phyloP scores from a whole-genome alignment of 2,113 vertebrate species.

The Podarcis muralis region DNA sequence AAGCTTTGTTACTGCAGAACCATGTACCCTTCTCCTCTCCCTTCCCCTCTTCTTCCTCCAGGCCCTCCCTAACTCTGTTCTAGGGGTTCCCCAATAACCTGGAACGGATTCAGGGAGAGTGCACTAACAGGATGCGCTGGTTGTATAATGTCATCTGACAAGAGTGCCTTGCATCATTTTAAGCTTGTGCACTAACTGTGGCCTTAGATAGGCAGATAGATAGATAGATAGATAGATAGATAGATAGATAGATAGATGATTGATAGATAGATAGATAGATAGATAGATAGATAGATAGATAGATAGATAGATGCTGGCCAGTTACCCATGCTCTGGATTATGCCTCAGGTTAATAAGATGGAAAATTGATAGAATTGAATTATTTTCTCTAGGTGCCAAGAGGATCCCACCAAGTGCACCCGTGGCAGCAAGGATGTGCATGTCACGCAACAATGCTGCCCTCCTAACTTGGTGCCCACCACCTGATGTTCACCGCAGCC shows the following conservation, averaged over 20 bases:
- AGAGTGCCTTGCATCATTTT: not conserved
- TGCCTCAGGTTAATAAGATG: not conserved
- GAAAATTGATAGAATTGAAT: not conserved
- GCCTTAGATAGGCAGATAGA: not conserved
- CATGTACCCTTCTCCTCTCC: not conserved
- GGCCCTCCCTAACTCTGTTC: too few species aligned
- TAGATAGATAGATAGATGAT: too few species aligned
- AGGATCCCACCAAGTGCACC: conserved; percentile 87
- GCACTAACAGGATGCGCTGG: too few species aligned
- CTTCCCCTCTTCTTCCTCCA: too few species aligned
- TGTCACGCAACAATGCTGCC: conserved; percentile 84
- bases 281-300: too few species aligned
- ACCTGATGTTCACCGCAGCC: conserved; percentile 79
- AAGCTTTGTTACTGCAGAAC: not conserved
- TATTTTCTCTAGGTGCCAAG: conserved; percentile 79
- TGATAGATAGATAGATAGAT: too few species aligned
- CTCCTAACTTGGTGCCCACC: conserved; percentile 89
- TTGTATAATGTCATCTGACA: not conserved
- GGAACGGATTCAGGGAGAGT: too few species aligned
- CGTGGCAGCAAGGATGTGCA: conserved; percentile 85
- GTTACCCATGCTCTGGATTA: not conserved
- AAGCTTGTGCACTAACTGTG: not conserved
- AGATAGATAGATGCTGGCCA: too few species aligned
- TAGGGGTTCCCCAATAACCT: too few species aligned
- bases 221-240: too few species aligned